Percentiles rank a stretch among this genome's conserved stretches.
Evolutionary conservation across 2,113 vertebrate species (phyloP).

Genomic region (Gallinago jamesoni): DNA sequence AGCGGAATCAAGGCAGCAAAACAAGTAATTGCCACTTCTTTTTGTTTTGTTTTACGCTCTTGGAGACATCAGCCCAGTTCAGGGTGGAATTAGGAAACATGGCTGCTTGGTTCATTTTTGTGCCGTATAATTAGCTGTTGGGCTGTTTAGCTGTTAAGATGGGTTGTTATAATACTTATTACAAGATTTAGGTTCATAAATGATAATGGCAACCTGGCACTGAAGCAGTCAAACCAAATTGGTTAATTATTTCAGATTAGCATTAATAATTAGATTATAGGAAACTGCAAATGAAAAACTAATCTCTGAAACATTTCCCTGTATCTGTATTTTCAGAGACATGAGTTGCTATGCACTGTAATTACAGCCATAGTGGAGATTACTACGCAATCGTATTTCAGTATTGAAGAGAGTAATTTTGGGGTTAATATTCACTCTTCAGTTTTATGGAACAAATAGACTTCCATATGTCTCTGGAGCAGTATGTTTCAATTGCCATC

Average conservation of each 20-base stretch:
- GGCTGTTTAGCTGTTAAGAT: not conserved
- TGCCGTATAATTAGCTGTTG: not conserved
- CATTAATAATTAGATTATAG: constrained; percentile 49
- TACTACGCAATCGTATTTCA: constrained; percentile 37
- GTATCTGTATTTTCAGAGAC: constrained; percentile 39
- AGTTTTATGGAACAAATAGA: constrained; percentile 67
- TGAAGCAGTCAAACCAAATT: constrained; percentile 14
- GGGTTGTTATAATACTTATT: constrained; percentile 17
- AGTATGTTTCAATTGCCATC: constrained; percentile 72
- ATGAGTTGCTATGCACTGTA: not conserved
- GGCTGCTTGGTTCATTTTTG: not conserved
- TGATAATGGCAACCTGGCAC: not conserved
- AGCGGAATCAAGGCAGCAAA: not conserved
- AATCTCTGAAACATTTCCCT: constrained; percentile 22
- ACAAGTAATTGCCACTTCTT: not conserved
- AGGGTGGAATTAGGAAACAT: not conserved
- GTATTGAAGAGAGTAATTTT: constrained; percentile 10
- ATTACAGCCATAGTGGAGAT: constrained; percentile 36
- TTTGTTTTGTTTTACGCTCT: not conserved
- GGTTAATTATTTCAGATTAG: constrained; percentile 32
- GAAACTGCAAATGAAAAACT: constrained; percentile 47
- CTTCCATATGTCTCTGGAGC: constrained; percentile 69
- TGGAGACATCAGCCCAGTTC: not conserved
- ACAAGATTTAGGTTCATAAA: constrained; percentile 25
- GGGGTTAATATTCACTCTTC: constrained; percentile 69